A percentile compares a stretch with the other conserved stretches of the same genome.
Evolutionary conservation across 2,113 vertebrate genomes (phyloP).

Genomic region (Sphyrna mokarran): DNA sequence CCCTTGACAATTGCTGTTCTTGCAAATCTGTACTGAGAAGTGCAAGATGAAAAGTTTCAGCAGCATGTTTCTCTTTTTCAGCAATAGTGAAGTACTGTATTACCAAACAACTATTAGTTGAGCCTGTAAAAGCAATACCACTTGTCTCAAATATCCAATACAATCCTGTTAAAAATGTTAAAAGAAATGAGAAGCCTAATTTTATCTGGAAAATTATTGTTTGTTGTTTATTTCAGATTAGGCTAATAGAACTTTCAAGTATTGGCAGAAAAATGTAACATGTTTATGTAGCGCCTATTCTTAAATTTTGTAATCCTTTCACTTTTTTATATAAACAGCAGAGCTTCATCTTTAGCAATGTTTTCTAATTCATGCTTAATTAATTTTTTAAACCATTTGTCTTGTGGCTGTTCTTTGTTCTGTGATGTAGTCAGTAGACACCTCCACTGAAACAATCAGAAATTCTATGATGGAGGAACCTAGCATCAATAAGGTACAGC

Average conservation of each 20-base stretch:
- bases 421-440: conserved; percentile 75
- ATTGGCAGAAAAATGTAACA: neutral
- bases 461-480: conserved; percentile 71
- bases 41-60: too few species aligned
- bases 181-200: neutral
- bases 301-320: neutral
- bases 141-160: neutral
- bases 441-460: conserved; percentile 75
- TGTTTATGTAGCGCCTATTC: neutral
- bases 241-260: neutral
- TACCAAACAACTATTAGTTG: neutral
- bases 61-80: too few species aligned
- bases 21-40: too few species aligned
- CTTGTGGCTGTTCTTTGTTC: conserved; percentile 54
- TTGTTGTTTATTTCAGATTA: neutral
- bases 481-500: conserved; percentile 75
- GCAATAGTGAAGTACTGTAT: too few species aligned
- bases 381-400: conserved; percentile 57
- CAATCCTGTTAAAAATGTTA: neutral
- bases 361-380: conserved; percentile 46
- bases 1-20: too few species aligned
- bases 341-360: neutral
- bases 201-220: neutral
- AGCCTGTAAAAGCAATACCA: neutral
- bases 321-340: neutral